phyloP scores from a whole-genome alignment of 2,113 vertebrate species.

The Crotalus tigris region DNA sequence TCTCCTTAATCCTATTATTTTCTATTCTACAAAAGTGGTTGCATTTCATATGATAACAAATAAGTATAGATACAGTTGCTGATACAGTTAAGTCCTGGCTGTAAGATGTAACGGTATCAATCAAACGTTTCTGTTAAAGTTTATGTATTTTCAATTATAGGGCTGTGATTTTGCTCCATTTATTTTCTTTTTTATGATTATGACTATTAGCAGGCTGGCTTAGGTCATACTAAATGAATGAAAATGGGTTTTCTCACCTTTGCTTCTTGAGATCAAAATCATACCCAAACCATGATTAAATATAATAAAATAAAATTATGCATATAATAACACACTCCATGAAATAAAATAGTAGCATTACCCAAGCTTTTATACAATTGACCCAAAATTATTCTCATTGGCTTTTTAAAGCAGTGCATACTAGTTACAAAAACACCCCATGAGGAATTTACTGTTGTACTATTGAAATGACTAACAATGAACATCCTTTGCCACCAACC shows the following conservation, averaged over 20 bases:
- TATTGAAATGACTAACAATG: not conserved
- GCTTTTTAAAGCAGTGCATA: not conserved
- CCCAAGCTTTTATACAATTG: not conserved
- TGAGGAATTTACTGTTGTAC: not conserved
- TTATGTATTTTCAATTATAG: not conserved
- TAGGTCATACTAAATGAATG: slow-evolving; percentile 35
- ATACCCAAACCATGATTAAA: not conserved
- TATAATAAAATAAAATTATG: not conserved
- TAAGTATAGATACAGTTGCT: slow-evolving; percentile 14
- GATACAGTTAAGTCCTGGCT: slow-evolving; percentile 29
- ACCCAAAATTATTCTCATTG: not conserved
- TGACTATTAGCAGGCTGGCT: not conserved
- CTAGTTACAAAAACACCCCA: not conserved
- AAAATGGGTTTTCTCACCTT: slow-evolving; percentile 3
- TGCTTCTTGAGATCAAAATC: not conserved
- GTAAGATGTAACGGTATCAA: slow-evolving; percentile 22
- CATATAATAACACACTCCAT: not conserved
- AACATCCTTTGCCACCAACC: not conserved
- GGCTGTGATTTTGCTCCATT: not conserved
- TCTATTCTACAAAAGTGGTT: slow-evolving; percentile 23
- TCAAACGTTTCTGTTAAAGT: slow-evolving; percentile 27
- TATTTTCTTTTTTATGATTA: not conserved
- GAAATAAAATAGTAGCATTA: not conserved
- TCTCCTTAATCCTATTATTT: not conserved
- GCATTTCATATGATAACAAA: not conserved